Evolutionary conservation across 2,113 vertebrate species (phyloP).

Genomic region (Dolichotis patagonum): DNA sequence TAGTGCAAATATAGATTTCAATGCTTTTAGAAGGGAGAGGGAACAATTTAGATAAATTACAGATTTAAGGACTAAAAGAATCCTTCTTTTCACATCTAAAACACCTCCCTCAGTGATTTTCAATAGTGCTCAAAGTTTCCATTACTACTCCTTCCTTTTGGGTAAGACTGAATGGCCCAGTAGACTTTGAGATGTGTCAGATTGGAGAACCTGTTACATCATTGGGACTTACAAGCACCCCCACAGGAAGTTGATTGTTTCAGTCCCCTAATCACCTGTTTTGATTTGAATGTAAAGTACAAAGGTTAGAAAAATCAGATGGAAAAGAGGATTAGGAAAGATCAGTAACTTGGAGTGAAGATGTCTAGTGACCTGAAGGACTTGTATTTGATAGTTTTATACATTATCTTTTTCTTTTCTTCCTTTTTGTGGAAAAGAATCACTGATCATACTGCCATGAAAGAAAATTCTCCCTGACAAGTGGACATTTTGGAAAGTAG

Average conservation of each 20-base stretch:
- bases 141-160: neutral
- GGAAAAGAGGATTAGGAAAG: neutral
- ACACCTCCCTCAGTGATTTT: neutral
- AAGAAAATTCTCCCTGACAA: neutral
- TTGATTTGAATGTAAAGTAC: neutral
- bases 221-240: neutral
- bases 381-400: neutral
- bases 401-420: neutral
- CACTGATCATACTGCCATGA: neutral
- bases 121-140: neutral
- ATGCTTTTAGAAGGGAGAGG: slow-evolving; percentile 12
- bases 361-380: neutral
- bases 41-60: neutral
- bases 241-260: slow-evolving; percentile 11
- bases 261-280: neutral
- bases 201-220: neutral
- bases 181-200: neutral
- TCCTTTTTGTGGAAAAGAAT: neutral
- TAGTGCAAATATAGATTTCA: slow-evolving; percentile 39
- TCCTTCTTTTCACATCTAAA: neutral
- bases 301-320: slow-evolving; percentile 5
- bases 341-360: neutral
- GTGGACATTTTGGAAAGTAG: neutral
- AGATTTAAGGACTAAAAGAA: slow-evolving; percentile 15
- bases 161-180: neutral